Evolutionary conservation across 1,140 invertebrate genomes (phyloP), one percentile per base, ranked within the genome.

Genomic region (Ceratosolen fusciceps): DNA sequence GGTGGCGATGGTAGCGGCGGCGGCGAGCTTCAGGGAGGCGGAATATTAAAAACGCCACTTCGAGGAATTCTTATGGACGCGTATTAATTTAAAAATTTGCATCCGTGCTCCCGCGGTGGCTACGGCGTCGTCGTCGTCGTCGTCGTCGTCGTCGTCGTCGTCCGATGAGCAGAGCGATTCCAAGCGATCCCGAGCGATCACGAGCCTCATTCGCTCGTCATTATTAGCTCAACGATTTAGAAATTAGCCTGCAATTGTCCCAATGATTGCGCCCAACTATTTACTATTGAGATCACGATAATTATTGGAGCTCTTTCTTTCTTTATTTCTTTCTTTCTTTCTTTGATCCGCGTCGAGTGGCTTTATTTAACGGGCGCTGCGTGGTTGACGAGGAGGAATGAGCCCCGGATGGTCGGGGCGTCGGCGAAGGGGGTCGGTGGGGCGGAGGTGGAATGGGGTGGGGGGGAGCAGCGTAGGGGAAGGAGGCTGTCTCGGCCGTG

Each of bases 21-120:
- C n/a, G n/a, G n/a, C n/a, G n/a, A n/a, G 10, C 29, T 62, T 43
- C 24, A 70, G 68, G 43, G 68, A 70, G 43, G 43, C n/a, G 34
- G 31, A n/a, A 70, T 49, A 70, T 70, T 70, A 49, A 49, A 70
- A 70, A 70, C 19, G 29, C 12, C 16, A 29, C 67, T 68, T 68
- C 37, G 39, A 26, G 67, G 67, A 68, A 68, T 68, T 43, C 37
- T 68, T 68, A 47, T 29, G 67, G n/a, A 19, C 5, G 39, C 37
- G 37, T n/a, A 47, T 68, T 47, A 47, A 68, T 68, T 68, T 10
- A 3, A 47, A 26, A n/a, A 39, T 43, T 43, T 43, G 58, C 29
- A 62, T 62, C n/a, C 58, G 58, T 14, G 14, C 58, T 34, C 12
- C 58, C 10, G 29, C 34, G 29, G 16, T 21, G n/a, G 2, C 9